Base-by-base conservation (phyloP, 1,140 invertebrate genomes). In the Trypoxylus dichotomus region DNA sequence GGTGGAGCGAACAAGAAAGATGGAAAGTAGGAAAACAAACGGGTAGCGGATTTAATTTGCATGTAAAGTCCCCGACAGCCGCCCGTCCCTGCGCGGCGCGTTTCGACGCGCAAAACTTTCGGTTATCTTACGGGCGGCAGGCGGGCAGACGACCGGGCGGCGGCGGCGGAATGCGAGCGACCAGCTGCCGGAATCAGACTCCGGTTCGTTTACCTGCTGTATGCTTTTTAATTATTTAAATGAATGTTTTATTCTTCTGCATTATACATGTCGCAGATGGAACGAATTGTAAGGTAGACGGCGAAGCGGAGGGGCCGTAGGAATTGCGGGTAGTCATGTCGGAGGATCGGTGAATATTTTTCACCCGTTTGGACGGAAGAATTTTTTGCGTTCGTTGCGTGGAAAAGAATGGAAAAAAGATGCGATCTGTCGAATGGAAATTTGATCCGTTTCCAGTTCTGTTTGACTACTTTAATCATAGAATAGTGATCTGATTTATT, bases 161-260 rank as follows among this genome's bases (percentile, higher is more conserved):
- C 24, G 24, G 32, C 10, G 32, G 10, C 32, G 60, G 60, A 68
- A 24, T 24, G 47, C 5, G n/a, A 19, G 47, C 47, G 47, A 54
- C 60, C 60, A 68, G 60, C 27, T 68, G 24, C 60, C 27, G 60
- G 27, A 68, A 68, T 68, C 60, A 68, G 60, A 81, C 79, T 73
- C 78, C 79, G 78, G 82, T 82, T 82, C 82, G 81, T 82, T 82
- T 81, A 82, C 81, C 81, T 80, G 82, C 82, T 83, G 82, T 83
- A 79, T 83, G 82, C 81, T 83, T 84, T 84, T 83, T 84, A 84
- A 83, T 84, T 83, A 83, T 84, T 84, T 82, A 84, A 84, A 84
- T 83, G 82, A 83, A 81, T 79, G 81, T 79, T 82, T 83, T 80
- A 80, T 82, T 82, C 80, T 80, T 84, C 79, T 82, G 82, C 79